phyloP scores from a whole-genome alignment of 2,888 invertebrate genomes.

The Acanthosepion lycidas region DNA sequence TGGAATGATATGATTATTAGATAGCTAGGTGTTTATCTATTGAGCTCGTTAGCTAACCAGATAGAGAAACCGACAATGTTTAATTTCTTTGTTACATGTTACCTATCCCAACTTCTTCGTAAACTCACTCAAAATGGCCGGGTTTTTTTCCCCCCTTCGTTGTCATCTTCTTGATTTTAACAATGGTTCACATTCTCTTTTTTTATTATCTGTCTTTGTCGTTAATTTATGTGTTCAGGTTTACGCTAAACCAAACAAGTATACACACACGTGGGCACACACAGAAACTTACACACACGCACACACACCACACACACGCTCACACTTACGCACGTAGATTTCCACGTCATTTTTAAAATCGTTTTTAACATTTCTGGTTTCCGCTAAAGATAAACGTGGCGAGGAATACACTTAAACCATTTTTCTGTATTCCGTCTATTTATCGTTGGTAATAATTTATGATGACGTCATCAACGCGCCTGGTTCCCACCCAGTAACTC shows the following conservation, averaged over 20 bases:
- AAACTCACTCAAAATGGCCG: not conserved
- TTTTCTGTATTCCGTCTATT: not conserved
- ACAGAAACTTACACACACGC: not conserved
- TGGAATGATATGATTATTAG: no score
- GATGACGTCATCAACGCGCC: not conserved
- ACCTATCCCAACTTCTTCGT: not conserved
- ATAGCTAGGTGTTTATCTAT: no score
- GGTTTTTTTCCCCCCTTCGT: not conserved
- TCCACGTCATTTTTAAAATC: not conserved
- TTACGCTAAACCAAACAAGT: not conserved
- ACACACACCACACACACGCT: not conserved
- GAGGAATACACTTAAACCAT: not conserved
- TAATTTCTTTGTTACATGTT: not conserved
- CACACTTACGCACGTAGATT: not conserved
- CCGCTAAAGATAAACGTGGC: not conserved
- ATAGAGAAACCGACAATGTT: no score
- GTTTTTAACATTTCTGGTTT: not conserved
- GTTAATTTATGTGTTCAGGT: not conserved
- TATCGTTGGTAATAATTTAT: slow-evolving; percentile 18
- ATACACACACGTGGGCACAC: not conserved
- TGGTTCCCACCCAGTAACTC: not conserved
- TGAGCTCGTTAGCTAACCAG: no score
- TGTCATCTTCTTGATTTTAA: not conserved
- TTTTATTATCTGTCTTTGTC: not conserved
- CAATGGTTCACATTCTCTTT: not conserved